phyloP scores from a whole-genome alignment of 2,888 invertebrate species.

The Candidula unifasciata region DNA sequence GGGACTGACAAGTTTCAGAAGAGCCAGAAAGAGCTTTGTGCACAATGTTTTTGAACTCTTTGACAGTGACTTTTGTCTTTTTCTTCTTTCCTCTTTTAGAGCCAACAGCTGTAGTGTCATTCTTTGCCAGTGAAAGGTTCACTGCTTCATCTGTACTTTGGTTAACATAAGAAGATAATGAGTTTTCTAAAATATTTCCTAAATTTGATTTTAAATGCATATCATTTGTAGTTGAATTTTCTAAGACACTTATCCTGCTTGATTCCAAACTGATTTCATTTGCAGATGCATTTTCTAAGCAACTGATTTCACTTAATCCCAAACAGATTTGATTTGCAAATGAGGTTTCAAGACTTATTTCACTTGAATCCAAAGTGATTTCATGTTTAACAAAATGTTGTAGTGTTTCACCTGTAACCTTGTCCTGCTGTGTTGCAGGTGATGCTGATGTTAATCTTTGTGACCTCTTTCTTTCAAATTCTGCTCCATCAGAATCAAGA shows the following conservation, averaged over 20 bases:
- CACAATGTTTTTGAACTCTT: slow-evolving; percentile 35
- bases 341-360: not conserved
- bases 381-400: too few relatives aligned
- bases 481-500: not conserved
- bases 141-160: not conserved
- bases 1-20: not conserved
- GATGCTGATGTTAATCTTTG: too few relatives aligned
- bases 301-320: too few relatives aligned
- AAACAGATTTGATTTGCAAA: too few relatives aligned
- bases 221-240: not conserved
- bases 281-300: not conserved
- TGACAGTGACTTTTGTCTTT: slow-evolving; percentile 5
- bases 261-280: not conserved
- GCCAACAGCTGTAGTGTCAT: not conserved
- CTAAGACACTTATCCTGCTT: not conserved
- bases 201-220: not conserved
- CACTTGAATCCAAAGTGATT: too few relatives aligned
- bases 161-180: not conserved
- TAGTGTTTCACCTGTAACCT: too few relatives aligned
- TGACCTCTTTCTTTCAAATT: not conserved
- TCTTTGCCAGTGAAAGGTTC: not conserved
- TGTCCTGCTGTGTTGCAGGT: too few relatives aligned
- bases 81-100: slow-evolving; percentile 19
- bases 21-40: not conserved
- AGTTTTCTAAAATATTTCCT: not conserved